These are phyloP conservation scores for Tachycineta bicolor DNA, from an alignment of 2,113 vertebrate species.

Conservation along the genomic window DNA sequence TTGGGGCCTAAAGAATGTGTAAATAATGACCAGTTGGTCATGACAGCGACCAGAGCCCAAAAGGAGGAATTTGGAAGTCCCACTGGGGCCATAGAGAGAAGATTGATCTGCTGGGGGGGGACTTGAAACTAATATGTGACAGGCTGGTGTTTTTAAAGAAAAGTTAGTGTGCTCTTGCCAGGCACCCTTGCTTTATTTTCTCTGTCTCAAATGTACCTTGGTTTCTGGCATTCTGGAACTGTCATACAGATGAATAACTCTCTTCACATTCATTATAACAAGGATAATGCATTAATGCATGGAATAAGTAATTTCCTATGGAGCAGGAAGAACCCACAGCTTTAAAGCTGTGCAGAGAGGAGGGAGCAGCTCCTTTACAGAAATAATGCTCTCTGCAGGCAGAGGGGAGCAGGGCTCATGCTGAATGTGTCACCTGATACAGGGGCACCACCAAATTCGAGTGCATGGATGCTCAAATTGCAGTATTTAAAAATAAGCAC, in stretches of 20 bases:
- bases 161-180: no score
- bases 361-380: not conserved
- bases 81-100: no score
- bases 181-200: no score
- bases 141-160: no score
- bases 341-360: not conserved
- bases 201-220: no score
- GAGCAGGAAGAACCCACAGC: not conserved
- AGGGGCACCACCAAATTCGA: not conserved
- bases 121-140: no score
- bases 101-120: no score
- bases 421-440: not conserved
- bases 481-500: slow-evolving; percentile 13
- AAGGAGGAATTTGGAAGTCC: no score
- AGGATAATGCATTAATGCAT: not conserved
- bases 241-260: not conserved
- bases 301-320: not conserved
- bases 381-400: not conserved
- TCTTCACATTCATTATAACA: not conserved
- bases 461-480: not conserved
- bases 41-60: no score
- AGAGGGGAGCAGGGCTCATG: not conserved
- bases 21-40: no score
- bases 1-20: no score
- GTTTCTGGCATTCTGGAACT: not conserved